Conservation (phyloP, 2,113 vertebrate species). For the Entomyzon cyanotis region DNA sequence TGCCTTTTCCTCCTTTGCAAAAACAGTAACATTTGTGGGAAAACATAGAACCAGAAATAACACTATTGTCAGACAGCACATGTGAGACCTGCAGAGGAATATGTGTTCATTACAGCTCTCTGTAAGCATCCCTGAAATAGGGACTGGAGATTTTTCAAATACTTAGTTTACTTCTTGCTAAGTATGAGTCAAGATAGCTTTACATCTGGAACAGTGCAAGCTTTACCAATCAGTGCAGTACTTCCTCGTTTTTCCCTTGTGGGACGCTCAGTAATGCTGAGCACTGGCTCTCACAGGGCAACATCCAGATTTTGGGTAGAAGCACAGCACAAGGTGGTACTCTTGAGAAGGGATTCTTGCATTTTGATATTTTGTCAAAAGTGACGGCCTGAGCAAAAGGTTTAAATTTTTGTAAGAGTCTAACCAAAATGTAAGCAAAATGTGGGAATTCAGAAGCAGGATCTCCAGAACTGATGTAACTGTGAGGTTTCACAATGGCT, state of each 20-base stretch:
- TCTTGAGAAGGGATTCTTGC: accelerated
- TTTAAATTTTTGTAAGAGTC: neutral
- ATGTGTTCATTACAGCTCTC: neutral
- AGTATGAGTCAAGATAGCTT: neutral
- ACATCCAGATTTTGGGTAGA: neutral
- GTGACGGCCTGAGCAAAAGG: neutral
- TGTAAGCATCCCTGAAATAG: neutral
- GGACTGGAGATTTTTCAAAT: neutral
- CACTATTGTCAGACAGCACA: neutral
- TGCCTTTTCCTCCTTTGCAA: neutral
- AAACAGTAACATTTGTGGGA: neutral
- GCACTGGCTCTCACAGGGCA: neutral
- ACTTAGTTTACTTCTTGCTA: neutral
- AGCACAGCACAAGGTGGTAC: neutral
- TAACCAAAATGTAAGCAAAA: neutral
- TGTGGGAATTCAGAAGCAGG: neutral
- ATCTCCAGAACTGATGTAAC: neutral
- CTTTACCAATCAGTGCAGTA: neutral
- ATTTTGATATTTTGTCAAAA: neutral
- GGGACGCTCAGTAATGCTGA: neutral
- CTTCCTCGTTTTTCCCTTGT: neutral
- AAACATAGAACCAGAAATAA: neutral
- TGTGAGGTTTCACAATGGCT: neutral
- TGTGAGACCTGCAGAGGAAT: neutral
- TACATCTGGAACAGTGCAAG: neutral